phyloP scores from a whole-genome alignment of 1,140 invertebrate species.

The Pectinophora gossypiella region DNA sequence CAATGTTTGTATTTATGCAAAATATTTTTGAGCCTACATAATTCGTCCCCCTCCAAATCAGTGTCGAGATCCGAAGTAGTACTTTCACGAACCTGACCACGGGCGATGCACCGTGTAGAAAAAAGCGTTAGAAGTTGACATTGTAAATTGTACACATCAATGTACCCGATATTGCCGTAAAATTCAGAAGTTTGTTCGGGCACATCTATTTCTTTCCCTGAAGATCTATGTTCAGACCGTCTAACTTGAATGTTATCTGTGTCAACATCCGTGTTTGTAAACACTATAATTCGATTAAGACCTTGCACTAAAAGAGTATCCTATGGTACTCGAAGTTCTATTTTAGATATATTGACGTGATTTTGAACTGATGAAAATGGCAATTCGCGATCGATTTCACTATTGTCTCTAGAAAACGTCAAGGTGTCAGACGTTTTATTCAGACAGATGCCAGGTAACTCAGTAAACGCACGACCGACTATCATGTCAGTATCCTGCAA shows the following conservation, averaged over 20 bases:
- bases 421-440: not conserved
- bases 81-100: not conserved
- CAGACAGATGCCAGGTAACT: not conserved
- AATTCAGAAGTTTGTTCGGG: constrained; percentile 1
- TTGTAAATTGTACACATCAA: constrained; percentile 7
- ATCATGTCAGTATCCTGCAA: not conserved
- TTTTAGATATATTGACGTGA: not conserved
- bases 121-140: not conserved
- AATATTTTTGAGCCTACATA: not conserved
- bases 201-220: not conserved
- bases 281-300: not conserved
- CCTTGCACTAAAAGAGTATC: not conserved
- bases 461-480: not conserved
- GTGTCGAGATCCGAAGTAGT: not conserved
- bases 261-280: not conserved
- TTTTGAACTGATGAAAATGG: not conserved
- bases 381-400: not conserved
- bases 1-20: not conserved
- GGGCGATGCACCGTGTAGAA: not conserved
- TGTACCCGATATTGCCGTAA: not conserved
- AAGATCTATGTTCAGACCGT: not conserved
- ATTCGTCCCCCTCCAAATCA: not conserved
- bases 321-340: not conserved
- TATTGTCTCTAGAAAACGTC: not conserved
- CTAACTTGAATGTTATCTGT: not conserved